Percentiles rank a stretch among this genome's conserved stretches.
Conservation (phyloP, 2,888 invertebrate species). For the Autographa pulchrina region DNA sequence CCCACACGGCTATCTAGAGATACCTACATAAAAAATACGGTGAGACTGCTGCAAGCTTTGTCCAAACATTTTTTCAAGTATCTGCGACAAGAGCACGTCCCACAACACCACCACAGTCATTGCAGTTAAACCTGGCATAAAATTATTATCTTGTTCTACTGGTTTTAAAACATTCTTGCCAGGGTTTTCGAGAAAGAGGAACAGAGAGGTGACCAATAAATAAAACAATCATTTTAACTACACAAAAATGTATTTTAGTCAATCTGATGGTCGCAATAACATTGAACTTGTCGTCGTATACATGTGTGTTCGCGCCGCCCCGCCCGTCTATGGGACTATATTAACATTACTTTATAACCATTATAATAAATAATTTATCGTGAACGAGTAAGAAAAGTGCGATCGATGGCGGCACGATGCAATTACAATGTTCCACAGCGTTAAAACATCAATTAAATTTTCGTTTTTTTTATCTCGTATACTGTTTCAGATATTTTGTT, state of each 20-base stretch:
- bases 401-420: slow-evolving; percentile 71
- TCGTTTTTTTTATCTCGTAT: slow-evolving; percentile 83
- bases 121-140: too few relatives aligned
- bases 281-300: slow-evolving; percentile 88
- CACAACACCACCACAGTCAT: too few relatives aligned
- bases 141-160: too few relatives aligned
- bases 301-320: slow-evolving; percentile 82
- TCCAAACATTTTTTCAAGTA: background rate
- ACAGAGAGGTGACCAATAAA: slow-evolving; percentile 41
- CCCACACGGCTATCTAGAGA: background rate
- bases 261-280: slow-evolving; percentile 88
- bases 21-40: too few relatives aligned
- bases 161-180: background rate
- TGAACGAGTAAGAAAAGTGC: slow-evolving; percentile 65
- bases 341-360: slow-evolving; percentile 56
- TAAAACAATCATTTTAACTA: slow-evolving; percentile 81
- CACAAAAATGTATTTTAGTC: slow-evolving; percentile 89
- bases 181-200: background rate
- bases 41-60: too few relatives aligned
- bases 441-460: slow-evolving; percentile 77
- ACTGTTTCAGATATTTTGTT: slow-evolving; percentile 89
- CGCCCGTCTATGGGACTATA: slow-evolving; percentile 63
- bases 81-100: too few relatives aligned
- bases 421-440: slow-evolving; percentile 77
- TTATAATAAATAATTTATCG: slow-evolving; percentile 69